These are phyloP conservation scores for Pecten maximus DNA, from an alignment of 2,888 invertebrate genomes.

Conservation along the genomic window DNA sequence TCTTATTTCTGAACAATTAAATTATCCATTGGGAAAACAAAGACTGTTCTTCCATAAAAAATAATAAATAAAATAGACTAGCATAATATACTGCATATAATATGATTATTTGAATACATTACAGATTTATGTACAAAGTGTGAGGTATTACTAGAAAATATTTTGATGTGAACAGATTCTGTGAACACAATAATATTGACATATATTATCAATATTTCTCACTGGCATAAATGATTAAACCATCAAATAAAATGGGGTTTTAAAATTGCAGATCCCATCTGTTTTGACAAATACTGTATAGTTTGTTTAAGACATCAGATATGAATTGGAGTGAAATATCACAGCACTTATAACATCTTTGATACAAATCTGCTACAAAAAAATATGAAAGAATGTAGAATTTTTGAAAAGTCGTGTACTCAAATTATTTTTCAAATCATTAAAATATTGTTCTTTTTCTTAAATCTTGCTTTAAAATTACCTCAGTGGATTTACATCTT, in stretches of 20 bases:
- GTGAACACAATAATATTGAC: constrained; percentile 13
- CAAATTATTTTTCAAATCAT: neutral
- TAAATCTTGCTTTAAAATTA: neutral
- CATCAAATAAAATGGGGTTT: neutral
- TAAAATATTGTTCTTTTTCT: neutral
- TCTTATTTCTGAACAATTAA: neutral
- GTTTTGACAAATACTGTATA: constrained; percentile 11
- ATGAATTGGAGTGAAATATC: constrained; percentile 23
- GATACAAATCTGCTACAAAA: neutral
- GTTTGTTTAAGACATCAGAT: neutral
- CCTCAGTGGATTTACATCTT: neutral
- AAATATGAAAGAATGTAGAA: neutral
- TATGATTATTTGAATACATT: neutral
- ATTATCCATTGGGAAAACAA: neutral
- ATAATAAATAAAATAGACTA: constrained; percentile 31
- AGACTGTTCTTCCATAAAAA: neutral
- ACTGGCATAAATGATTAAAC: constrained; percentile 7
- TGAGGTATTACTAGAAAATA: neutral
- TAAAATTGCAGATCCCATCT: constrained; percentile 20
- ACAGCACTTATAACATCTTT: neutral
- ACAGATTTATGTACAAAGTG: neutral
- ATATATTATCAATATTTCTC: neutral
- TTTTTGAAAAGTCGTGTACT: neutral
- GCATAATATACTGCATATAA: neutral
- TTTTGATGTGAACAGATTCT: constrained; percentile 24